phyloP scores from a whole-genome alignment of 2,797 vertebrate species.

The Buphagus erythrorhynchus region DNA sequence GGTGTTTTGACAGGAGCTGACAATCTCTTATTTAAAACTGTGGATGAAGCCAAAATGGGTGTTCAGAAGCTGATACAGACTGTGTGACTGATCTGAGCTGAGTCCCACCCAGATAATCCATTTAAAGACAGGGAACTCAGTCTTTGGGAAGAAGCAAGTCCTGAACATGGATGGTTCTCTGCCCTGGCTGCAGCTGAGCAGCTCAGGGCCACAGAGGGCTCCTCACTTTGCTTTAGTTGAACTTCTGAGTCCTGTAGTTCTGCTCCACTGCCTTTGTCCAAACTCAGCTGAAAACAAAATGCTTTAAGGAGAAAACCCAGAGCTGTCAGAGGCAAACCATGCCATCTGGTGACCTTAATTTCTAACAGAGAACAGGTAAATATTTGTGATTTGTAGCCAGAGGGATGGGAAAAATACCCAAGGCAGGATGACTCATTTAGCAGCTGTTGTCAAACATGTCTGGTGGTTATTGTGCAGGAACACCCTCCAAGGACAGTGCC shows the following conservation, averaged over 20 bases:
- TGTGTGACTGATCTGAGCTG: background rate
- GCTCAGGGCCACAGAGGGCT: background rate
- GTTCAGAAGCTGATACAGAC: background rate
- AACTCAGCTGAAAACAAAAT: background rate
- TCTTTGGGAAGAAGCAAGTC: background rate
- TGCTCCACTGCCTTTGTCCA: background rate
- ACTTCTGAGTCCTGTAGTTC: background rate
- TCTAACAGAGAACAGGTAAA: background rate
- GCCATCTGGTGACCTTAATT: slow-evolving; percentile 77
- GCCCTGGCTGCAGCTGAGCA: background rate
- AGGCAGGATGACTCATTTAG: background rate
- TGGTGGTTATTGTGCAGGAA: rapidly evolving
- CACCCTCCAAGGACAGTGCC: background rate
- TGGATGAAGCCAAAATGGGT: background rate
- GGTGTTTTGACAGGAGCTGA: background rate
- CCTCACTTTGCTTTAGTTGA: rapidly evolving
- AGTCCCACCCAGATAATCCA: background rate
- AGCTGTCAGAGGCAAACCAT: background rate
- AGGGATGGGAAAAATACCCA: background rate
- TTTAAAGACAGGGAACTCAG: background rate
- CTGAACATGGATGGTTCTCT: rapidly evolving
- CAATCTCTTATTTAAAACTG: background rate
- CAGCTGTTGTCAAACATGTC: background rate
- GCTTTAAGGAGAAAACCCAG: background rate
- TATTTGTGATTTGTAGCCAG: slow-evolving; percentile 3